These are phyloP conservation scores for Seira ritae DNA, from an alignment of 2,888 invertebrate genomes.

Conservation along the genomic window DNA sequence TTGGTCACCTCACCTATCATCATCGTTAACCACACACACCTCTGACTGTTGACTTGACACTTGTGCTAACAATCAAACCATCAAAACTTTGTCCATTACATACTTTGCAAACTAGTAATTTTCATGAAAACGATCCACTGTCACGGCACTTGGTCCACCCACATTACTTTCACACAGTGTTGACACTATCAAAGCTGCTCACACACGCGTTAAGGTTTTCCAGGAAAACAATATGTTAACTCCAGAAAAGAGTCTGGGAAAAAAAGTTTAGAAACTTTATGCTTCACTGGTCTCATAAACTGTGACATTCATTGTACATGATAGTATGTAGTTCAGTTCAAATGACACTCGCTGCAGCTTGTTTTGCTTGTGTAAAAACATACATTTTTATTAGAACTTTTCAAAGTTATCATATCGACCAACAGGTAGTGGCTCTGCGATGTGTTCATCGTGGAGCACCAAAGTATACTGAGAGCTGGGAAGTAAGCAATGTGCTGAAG, in stretches of 20 bases:
- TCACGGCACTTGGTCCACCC: background rate
- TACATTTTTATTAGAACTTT: no score
- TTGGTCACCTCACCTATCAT: no score
- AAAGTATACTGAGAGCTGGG: constrained; percentile 36
- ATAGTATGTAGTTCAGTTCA: no score
- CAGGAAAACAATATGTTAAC: no score
- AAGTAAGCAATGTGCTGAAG: constrained; percentile 34
- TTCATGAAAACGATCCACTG: background rate
- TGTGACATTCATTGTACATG: no score
- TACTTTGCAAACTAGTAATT: no score
- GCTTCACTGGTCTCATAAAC: no score
- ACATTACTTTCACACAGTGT: no score
- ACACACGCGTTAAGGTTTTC: background rate
- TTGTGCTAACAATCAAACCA: background rate
- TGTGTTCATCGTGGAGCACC: constrained; percentile 48
- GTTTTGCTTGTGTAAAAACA: background rate
- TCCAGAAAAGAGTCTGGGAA: no score
- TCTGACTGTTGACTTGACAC: background rate
- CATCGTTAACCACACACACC: no score
- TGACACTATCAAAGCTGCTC: background rate
- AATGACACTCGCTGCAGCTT: background rate
- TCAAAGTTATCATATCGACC: no score
- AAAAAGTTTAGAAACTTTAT: no score
- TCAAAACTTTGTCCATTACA: background rate
- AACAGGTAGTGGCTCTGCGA: constrained; percentile 45